A percentile compares a stretch with the other conserved stretches of the same genome.
Evolutionary conservation across 2,888 invertebrate species (phyloP).

Genomic region (Eupithecia exiguata): DNA sequence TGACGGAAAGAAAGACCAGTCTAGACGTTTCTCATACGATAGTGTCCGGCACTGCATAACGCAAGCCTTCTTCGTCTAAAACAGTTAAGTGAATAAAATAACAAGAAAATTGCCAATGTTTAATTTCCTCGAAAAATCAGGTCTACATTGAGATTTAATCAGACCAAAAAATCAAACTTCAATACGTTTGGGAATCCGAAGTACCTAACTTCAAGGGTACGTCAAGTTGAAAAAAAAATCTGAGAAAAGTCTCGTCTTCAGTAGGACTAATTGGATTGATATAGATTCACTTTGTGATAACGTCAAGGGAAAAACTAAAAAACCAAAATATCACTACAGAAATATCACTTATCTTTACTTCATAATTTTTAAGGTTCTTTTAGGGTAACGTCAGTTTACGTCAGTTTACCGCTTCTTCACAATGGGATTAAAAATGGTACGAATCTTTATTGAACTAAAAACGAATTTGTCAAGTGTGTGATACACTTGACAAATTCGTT

Average conservation of each 20-base stretch:
- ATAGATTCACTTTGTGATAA: conserved; percentile 24
- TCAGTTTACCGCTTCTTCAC: neutral
- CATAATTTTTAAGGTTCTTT: neutral
- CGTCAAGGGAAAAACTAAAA: conserved; percentile 15
- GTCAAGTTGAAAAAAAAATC: neutral
- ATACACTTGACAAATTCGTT: neutral
- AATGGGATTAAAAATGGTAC: neutral
- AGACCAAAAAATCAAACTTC: neutral
- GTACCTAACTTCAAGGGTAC: neutral
- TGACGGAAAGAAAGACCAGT: no score
- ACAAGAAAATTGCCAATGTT: neutral
- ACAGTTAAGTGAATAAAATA: neutral
- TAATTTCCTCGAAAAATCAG: neutral
- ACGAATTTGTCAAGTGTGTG: no score
- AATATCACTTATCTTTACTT: neutral
- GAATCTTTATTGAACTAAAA: no score
- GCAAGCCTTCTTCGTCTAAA: neutral
- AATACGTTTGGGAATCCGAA: conserved; percentile 8
- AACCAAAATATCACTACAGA: conserved; percentile 12
- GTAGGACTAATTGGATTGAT: conserved; percentile 11
- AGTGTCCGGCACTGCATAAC: no score
- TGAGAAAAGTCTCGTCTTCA: neutral
- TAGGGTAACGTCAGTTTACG: neutral
- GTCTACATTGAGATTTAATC: neutral
- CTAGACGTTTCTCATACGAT: no score